phyloP scores from a whole-genome alignment of 2,797 vertebrate species.

The Sebastes hubbsi region DNA sequence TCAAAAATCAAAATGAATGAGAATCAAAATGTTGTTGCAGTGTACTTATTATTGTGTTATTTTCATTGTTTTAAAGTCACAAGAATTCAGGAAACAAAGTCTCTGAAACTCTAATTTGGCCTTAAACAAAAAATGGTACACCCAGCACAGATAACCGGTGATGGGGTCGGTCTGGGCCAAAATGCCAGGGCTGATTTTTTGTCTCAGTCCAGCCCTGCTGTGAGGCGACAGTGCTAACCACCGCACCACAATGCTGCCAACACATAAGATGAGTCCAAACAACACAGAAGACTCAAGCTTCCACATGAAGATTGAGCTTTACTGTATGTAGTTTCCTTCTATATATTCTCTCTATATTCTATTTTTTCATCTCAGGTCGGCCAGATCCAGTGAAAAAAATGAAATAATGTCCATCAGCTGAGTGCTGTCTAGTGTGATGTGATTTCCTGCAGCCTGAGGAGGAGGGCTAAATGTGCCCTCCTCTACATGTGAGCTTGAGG shows the following conservation, averaged over 20 bases:
- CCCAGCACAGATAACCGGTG: no score
- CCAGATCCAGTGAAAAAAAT: background rate
- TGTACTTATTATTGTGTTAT: no score
- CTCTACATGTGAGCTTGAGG: slow-evolving; percentile 27
- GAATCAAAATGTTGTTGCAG: no score
- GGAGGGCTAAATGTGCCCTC: background rate
- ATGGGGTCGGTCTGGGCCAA: no score
- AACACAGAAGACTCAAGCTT: background rate
- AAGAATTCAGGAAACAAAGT: no score
- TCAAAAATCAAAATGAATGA: no score
- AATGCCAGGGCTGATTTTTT: no score
- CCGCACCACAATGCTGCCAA: background rate
- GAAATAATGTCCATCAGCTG: background rate
- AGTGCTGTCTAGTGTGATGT: slow-evolving; percentile 3
- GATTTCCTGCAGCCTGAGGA: slow-evolving; percentile 6
- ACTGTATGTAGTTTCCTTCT: background rate
- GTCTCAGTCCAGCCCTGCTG: no score
- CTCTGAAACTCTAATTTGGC: no score
- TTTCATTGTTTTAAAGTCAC: no score
- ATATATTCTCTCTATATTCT: background rate
- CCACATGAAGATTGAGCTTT: background rate
- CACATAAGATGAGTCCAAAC: background rate
- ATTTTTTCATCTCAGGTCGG: background rate
- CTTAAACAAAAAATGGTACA: no score
- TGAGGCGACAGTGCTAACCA: background rate